A percentile compares a stretch with the other conserved stretches of the same genome.
phyloP scores from a whole-genome alignment of 1,140 invertebrate species.

The Trachymyrmex septentrionalis region DNA sequence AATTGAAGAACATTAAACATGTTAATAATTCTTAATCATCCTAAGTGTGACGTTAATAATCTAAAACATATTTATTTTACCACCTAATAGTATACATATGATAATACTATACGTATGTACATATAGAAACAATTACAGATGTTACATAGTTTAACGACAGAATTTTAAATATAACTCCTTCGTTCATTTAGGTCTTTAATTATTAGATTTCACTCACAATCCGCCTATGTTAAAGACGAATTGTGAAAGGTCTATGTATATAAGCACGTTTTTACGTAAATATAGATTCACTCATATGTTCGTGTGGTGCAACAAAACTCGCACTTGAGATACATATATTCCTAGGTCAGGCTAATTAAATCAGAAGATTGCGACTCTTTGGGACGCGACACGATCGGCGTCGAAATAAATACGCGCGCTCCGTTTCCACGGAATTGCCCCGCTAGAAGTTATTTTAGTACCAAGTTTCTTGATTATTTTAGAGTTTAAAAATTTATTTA shows the following conservation, averaged over 20 bases:
- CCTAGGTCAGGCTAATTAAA: conserved; percentile 49
- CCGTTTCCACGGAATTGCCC: conserved; percentile 2
- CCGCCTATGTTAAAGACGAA: neutral
- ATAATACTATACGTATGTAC: too few relatives aligned
- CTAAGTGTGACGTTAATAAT: too few relatives aligned
- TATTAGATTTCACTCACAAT: conserved; percentile 6
- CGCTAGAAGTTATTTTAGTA: conserved; percentile 19
- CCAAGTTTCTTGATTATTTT: neutral
- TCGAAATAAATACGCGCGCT: conserved; percentile 1
- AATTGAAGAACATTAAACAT: too few relatives aligned
- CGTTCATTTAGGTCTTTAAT: conserved; percentile 32
- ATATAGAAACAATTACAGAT: neutral
- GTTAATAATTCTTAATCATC: too few relatives aligned
- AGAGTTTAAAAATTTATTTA: neutral
- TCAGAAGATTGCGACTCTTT: conserved; percentile 38
- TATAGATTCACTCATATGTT: neutral
- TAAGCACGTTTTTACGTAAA: conserved; percentile 30
- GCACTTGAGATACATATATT: conserved; percentile 30
- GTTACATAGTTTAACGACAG: neutral
- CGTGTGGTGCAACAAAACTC: neutral
- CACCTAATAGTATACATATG: too few relatives aligned
- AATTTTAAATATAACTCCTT: conserved; percentile 8
- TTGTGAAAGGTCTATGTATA: neutral
- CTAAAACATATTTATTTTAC: too few relatives aligned
- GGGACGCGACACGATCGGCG: neutral